Base-by-base conservation (phyloP, 2,888 invertebrate species). In the Ypsolopha scabrella region DNA sequence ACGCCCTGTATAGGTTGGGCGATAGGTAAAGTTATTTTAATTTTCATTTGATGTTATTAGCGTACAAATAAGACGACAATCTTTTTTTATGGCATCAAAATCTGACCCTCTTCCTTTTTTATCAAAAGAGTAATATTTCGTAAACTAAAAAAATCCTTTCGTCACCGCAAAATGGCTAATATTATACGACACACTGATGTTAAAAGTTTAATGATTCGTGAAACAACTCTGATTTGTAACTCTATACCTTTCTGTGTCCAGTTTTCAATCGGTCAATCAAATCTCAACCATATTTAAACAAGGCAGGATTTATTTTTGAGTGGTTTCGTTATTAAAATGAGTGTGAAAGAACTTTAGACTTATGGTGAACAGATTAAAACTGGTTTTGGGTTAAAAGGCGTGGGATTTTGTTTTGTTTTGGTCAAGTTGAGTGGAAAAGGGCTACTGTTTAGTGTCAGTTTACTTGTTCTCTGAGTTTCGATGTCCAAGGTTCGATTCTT, bases 371-470 rank as follows among this genome's bases (percentile, higher is more conserved):
- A 11, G 13, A n/a, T 11, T 47, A 47, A 36, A 36, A 11, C 6
- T 47, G 35, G 47, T 34, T 47, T 35, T 47, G 13, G 47, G 8
- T 11, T 35, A 7, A 9, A 36, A 36, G 36, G 47, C 36, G 11
- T 6, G 35, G n/a, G 36, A 6, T 36, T 11, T 13, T 24, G 35
- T 47, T 47, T 47, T 24, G 24, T 24, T 47, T 47, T 36, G 38
- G 33, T 48, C n/a, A 7, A 49, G 4, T 45, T 24, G 38, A 45
- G 51, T 38, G 51, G 36, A 51, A 44, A 51, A 37, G 13, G 74
- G 78, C 80, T 80, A 78, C 79, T 77, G 80, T 80, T 77, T 72
- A 75, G 80, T 80, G 69, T 82, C 80, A 58, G 72, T 67, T 83
- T 81, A 76, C 82, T 63, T 71, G 70, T 54, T 65, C 60, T 62